Conservation (phyloP, 2,113 vertebrate species). For the Anoura caudifer region DNA sequence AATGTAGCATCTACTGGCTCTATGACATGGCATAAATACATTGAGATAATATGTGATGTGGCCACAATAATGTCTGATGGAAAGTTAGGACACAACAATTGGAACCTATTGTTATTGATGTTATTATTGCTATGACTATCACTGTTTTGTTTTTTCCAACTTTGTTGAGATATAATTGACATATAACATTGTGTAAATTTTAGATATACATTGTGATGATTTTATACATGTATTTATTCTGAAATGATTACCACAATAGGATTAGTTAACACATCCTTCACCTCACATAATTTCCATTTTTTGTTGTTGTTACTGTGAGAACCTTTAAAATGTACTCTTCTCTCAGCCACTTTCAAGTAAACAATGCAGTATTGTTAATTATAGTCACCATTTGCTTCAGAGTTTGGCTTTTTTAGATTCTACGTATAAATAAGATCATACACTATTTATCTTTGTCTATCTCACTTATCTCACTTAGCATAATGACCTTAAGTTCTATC, state of each 20-base stretch:
- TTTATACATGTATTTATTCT: background rate
- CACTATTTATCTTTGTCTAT: background rate
- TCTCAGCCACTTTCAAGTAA: background rate
- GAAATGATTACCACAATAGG: background rate
- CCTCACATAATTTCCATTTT: background rate
- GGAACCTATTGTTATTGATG: background rate
- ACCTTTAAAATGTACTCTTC: constrained; percentile 3
- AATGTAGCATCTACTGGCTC: background rate
- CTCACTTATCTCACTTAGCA: background rate
- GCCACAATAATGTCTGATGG: background rate
- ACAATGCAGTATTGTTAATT: background rate
- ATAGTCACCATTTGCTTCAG: background rate
- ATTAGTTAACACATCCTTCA: background rate
- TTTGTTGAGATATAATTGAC: background rate
- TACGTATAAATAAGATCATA: background rate
- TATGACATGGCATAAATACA: background rate
- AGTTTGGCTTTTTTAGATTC: background rate
- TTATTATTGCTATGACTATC: background rate
- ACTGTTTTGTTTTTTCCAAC: background rate
- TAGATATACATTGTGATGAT: background rate
- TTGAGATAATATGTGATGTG: background rate
- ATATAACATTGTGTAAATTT: background rate
- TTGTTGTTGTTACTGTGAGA: background rate
- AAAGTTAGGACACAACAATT: background rate
- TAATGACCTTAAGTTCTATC: background rate